Evolutionary conservation across 2,113 vertebrate species (phyloP).

Genomic region (Larimichthys polyactis): DNA sequence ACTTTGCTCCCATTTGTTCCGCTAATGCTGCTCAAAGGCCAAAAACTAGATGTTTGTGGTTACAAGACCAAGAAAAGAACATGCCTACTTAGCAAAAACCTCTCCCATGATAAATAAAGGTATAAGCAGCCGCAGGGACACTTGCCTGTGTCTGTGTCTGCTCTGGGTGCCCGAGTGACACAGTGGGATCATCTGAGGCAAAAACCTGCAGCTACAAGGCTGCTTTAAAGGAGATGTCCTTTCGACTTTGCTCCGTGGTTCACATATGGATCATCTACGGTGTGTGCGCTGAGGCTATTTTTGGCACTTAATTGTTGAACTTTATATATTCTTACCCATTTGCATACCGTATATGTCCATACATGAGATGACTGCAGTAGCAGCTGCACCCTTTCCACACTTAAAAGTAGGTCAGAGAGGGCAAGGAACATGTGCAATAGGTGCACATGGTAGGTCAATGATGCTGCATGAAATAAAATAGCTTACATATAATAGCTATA

Average conservation of each 20-base stretch:
- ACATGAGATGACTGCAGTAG: too few relatives aligned
- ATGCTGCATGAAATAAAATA: too few relatives aligned
- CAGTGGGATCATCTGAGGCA: conserved; percentile 45
- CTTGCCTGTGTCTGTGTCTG: conserved; percentile 24
- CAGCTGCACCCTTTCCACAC: too few relatives aligned
- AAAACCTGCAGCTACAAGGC: conserved; percentile 8
- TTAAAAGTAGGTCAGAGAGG: too few relatives aligned
- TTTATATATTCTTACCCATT: not conserved
- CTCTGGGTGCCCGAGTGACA: conserved; percentile 22
- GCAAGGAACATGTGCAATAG: too few relatives aligned
- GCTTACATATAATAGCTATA: too few relatives aligned
- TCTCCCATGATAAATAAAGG: conserved; percentile 60
- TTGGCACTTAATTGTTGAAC: not conserved
- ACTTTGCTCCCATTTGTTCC: conserved; percentile 69
- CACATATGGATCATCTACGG: not conserved
- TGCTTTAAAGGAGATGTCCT: conserved; percentile 27
- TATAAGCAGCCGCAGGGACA: conserved; percentile 44
- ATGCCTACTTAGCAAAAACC: conserved; percentile 50
- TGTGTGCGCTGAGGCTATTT: not conserved
- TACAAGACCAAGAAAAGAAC: conserved; percentile 44
- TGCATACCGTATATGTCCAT: too few relatives aligned
- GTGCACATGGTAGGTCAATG: too few relatives aligned
- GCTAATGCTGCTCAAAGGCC: conserved; percentile 60
- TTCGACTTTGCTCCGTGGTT: conserved; percentile 38
- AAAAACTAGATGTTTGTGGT: conserved; percentile 39